phyloP scores from a whole-genome alignment of 1,140 invertebrate genomes.

The Drosophila truncata region DNA sequence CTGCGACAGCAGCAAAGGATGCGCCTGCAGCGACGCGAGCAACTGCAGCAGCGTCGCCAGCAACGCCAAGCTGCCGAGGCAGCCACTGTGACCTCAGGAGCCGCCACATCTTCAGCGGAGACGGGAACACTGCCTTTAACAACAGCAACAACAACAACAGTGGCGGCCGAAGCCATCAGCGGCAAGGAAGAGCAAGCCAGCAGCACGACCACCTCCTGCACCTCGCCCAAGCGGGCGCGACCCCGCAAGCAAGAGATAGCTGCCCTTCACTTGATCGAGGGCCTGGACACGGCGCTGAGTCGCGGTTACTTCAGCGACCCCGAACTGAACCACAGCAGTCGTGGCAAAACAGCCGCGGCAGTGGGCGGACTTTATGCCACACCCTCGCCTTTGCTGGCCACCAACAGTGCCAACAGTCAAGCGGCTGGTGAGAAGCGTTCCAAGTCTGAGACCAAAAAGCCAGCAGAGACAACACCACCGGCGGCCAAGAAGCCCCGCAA shows the following conservation, averaged over 20 bases:
- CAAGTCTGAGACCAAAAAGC: slow-evolving; percentile 84
- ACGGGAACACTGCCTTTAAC: background rate
- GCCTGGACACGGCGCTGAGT: slow-evolving; percentile 60
- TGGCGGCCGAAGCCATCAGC: background rate
- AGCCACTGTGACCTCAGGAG: background rate
- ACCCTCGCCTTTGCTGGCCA: slow-evolving; percentile 42
- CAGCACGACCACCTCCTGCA: slow-evolving; percentile 29
- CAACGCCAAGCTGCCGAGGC: slow-evolving; percentile 15
- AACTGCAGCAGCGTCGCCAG: slow-evolving; percentile 20
- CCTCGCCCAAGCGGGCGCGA: slow-evolving; percentile 69
- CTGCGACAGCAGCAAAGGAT: slow-evolving; percentile 75
- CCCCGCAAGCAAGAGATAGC: slow-evolving; percentile 69
- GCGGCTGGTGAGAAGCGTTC: slow-evolving; percentile 67
- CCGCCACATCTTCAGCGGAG: background rate
- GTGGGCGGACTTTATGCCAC: slow-evolving; percentile 47
- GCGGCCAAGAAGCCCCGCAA: slow-evolving; percentile 42
- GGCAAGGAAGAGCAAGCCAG: slow-evolving; percentile 7
- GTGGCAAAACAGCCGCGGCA: slow-evolving; percentile 15
- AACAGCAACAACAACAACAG: background rate
- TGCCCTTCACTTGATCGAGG: slow-evolving; percentile 63
- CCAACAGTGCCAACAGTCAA: slow-evolving; percentile 2
- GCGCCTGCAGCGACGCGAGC: slow-evolving; percentile 48
- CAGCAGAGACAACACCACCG: slow-evolving; percentile 18
- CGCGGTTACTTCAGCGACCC: slow-evolving; percentile 85
- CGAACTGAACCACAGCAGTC: slow-evolving; percentile 62